A percentile compares a stretch with the other conserved stretches of the same genome.
Evolutionary conservation across 2,888 invertebrate genomes (phyloP).

Genomic region (Pycnomerus fuliginosus): DNA sequence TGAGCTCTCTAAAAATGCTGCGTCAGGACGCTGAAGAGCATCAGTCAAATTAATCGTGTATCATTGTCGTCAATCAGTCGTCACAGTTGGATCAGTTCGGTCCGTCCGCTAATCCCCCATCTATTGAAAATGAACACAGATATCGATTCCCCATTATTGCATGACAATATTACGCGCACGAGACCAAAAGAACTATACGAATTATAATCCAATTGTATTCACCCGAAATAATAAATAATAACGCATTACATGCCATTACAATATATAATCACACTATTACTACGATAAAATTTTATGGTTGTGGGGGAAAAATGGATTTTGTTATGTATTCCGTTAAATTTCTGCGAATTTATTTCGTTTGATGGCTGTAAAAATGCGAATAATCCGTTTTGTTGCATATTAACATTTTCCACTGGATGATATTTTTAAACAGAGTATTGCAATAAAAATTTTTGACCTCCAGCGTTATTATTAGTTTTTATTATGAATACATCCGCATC

Average conservation of each 20-base stretch:
- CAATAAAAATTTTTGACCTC: too few relatives aligned
- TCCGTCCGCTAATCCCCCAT: slow-evolving; percentile 16
- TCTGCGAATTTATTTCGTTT: too few relatives aligned
- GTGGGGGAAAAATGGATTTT: slow-evolving; percentile 23
- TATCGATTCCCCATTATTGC: slow-evolving; percentile 44
- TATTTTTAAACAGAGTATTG: too few relatives aligned
- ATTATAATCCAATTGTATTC: slow-evolving; percentile 43
- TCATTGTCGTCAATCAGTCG: slow-evolving; percentile 50
- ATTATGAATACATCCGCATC: too few relatives aligned
- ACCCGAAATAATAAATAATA: slow-evolving; percentile 42
- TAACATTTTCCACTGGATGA: too few relatives aligned
- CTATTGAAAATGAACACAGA: slow-evolving; percentile 42
- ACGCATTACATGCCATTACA: slow-evolving; percentile 40
- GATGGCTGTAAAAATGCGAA: neutral
- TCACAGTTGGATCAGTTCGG: slow-evolving; percentile 42
- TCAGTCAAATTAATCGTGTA: slow-evolving; percentile 38
- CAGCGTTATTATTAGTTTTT: too few relatives aligned
- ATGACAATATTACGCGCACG: slow-evolving; percentile 21
- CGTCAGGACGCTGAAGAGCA: slow-evolving; percentile 9
- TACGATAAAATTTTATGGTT: slow-evolving; percentile 37
- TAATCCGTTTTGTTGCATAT: too few relatives aligned
- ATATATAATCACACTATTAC: slow-evolving; percentile 42
- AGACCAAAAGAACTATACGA: slow-evolving; percentile 30
- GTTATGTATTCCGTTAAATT: neutral
- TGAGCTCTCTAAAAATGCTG: too few relatives aligned